Evolutionary conservation across 1,140 invertebrate genomes (phyloP).

Genomic region (Phocides pigmalion): DNA sequence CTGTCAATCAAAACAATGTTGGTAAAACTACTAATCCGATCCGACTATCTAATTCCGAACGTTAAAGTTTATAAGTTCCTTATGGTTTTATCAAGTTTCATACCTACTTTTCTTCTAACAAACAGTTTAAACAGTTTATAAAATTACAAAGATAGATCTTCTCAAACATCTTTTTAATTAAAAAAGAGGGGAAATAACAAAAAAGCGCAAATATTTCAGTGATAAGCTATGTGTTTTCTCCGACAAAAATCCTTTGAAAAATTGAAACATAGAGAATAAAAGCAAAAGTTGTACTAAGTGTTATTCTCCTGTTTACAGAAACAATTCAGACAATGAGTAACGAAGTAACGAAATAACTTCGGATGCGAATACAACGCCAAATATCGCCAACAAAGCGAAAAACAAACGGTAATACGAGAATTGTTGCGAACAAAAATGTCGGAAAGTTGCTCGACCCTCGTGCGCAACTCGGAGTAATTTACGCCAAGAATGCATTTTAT

Average conservation of each 20-base stretch:
- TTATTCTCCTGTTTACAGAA: conserved; percentile 59
- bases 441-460: conserved; percentile 38
- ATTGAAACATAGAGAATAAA: conserved; percentile 40
- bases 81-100: no score
- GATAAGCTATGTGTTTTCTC: conserved; percentile 5
- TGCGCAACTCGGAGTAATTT: conserved; percentile 47
- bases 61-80: no score
- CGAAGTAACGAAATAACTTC: conserved; percentile 60
- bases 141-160: no score
- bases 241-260: conserved; percentile 40
- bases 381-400: conserved; percentile 63
- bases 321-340: conserved; percentile 54
- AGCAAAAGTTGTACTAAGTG: conserved; percentile 42
- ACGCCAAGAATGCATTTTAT: conserved; percentile 46
- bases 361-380: conserved; percentile 54
- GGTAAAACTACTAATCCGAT: no score
- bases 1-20: no score
- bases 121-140: no score
- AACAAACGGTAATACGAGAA: conserved; percentile 44
- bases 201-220: conserved; percentile 1
- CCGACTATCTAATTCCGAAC: no score
- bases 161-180: conserved; percentile 34
- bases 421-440: conserved; percentile 54
- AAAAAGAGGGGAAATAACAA: conserved; percentile 3
- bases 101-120: no score